Evolutionary conservation across 2,888 invertebrate genomes (phyloP), one percentile per base, ranked within the genome.

Genomic region (Stenurella melanura): DNA sequence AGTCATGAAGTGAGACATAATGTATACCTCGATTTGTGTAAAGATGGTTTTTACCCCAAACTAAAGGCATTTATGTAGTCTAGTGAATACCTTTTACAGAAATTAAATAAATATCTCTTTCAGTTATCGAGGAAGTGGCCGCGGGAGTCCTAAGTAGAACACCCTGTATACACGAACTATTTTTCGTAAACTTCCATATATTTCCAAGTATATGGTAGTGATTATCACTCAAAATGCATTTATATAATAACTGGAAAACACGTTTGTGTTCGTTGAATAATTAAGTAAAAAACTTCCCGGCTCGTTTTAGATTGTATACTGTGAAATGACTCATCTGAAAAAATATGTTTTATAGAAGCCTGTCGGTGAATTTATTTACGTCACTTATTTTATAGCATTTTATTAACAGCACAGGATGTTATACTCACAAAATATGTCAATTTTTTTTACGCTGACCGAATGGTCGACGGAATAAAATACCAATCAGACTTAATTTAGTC

Each of bases 401-500:
- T 38, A 70, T 70, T 34, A 70, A 42, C 70, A 42, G 60, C 60
- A 60, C 57, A 69, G 68, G 69, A 69, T 34, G 69, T 60, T 60
- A 70, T 60, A 60, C 42, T 60, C 70, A 19, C 60, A 70, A 56
- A 74, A 75, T 30, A 73, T 73, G 70, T 64, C 70, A 69, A 67
- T 69, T 74, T 70, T 69, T 74, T 75, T 57, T 56, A 64, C 38
- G 38, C 42, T 12, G 61, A 15, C 57, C 69, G 58, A 66, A 64
- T 21, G 64, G 56, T 60, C 34, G 69, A 61, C 78, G 75, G 75
- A 75, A 78, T 80, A 78, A 79, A 81, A 80, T 76, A 73, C 80
- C 78, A 77, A 76, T 75, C 38, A 76, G 77, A 78, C 79, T 78
- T 78, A 81, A 81, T 81, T 81, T 78, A 77, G 80, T 80, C 80